Base-by-base conservation (phyloP, 2,113 vertebrate genomes). In the Pristiophorus japonicus region DNA sequence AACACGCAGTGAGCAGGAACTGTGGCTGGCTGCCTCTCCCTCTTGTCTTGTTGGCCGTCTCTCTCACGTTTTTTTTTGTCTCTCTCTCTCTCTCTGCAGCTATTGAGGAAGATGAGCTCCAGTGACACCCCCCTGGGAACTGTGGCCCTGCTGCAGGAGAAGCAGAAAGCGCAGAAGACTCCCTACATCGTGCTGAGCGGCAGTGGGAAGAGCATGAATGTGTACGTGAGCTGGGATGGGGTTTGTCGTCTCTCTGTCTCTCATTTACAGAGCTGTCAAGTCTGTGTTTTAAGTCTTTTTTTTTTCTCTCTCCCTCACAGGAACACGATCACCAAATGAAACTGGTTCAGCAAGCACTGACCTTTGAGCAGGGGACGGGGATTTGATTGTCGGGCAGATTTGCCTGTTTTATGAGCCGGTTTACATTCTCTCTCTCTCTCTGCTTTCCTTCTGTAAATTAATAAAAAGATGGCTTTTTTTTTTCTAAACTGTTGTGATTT, bases 61-160 rank as follows among this genome's bases (percentile, higher is more conserved):
- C n/a, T n/a, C n/a, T n/a, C n/a, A n/a, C n/a, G n/a, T n/a, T n/a
- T n/a, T n/a, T n/a, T n/a, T n/a, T n/a, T n/a, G 27, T 3, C 1
- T 27, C 20, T 24, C 34, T 38, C 4, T 27, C 20, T 67, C 34
- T 0, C 34, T n/a, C 3, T 87, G 0, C 96, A 98, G 98, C 97
- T 99, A 96, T 97, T 99, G 97, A 99, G 99, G 97, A 99, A 99
- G 97, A 99, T 99, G 98, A 99, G 98, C 97, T 99, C 98, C 96
- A 99, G 98, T 0, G 98, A 99, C 95, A 99, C 99, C 0, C 99
- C 98, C 0, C 97, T 99, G 11, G 98, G 98, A 95, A 99, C 98
- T 0, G 98, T 99, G 96, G 98, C 98, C 0, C 92, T 99, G 96
- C 98, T 99, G n/a, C 98, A 99, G 96, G 99, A 99, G 96, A 99